Conservation (phyloP, 2,888 invertebrate species). For the Sarcophaga carnaria region DNA sequence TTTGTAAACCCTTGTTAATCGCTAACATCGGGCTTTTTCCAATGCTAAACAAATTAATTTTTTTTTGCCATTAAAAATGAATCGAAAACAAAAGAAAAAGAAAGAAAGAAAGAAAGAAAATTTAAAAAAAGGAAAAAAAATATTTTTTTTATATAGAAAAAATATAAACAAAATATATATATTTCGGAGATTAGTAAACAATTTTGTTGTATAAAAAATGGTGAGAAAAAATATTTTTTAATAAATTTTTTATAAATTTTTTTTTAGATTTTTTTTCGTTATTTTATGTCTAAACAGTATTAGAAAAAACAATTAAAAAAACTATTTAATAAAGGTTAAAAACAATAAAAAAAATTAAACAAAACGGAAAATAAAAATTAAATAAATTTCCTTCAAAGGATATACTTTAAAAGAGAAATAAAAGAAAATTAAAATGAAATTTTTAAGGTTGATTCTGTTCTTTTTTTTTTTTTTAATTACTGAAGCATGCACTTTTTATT, state of each 20-base stretch:
- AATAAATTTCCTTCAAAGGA: too few relatives aligned
- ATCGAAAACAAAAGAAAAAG: conserved; percentile 69
- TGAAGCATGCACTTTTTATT: not conserved
- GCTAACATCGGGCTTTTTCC: conserved; percentile 91
- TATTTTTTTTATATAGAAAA: conserved; percentile 54
- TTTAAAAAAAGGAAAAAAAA: conserved; percentile 49
- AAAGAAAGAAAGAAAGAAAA: conserved; percentile 61
- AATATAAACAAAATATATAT: conserved; percentile 63
- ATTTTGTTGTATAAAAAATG: conserved; percentile 34
- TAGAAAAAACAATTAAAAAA: not conserved
- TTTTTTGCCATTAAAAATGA: conserved; percentile 78
- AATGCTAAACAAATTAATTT: conserved; percentile 83
- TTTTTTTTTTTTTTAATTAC: not conserved
- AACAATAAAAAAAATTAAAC: not conserved
- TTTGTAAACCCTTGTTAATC: conserved; percentile 93
- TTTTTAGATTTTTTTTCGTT: conserved; percentile 10
- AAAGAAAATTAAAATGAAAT: not conserved
- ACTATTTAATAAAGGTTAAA: conserved; percentile 4
- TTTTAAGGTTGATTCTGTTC: not conserved
- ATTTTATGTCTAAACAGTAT: not conserved
- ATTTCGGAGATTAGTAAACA: conserved; percentile 62
- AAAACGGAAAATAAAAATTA: not conserved
- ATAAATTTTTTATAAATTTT: conserved; percentile 1
- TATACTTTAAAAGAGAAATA: not conserved
- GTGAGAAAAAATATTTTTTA: not conserved